A percentile compares a stretch with the other conserved stretches of the same genome.
phyloP scores from a whole-genome alignment of 2,113 vertebrate genomes.

The Tauraco erythrolophus region DNA sequence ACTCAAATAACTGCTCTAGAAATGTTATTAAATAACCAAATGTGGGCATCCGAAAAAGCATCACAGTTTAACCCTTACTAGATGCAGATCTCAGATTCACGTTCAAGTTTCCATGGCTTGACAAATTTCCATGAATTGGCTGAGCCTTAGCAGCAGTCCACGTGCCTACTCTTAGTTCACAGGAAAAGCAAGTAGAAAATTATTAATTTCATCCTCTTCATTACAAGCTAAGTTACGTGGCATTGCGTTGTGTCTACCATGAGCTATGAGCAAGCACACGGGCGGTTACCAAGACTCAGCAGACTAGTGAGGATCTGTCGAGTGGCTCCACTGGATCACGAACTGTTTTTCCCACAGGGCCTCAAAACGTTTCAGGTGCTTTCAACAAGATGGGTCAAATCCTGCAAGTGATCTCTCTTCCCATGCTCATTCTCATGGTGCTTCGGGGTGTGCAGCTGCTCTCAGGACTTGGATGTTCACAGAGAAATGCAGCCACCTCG shows the following conservation, averaged over 20 bases:
- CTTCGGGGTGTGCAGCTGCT: neutral
- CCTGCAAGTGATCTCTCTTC: neutral
- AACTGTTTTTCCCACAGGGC: neutral
- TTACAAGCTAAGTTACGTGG: neutral
- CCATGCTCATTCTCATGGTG: neutral
- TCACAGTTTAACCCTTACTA: neutral
- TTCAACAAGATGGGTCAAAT: neutral
- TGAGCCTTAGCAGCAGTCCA: neutral
- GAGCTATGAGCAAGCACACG: neutral
- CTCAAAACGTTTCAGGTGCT: neutral
- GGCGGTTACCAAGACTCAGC: neutral
- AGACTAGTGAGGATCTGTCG: neutral
- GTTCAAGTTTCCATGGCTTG: neutral
- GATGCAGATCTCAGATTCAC: neutral
- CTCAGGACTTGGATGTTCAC: neutral
- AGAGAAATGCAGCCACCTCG: constrained; percentile 64
- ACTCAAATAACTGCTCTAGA: neutral
- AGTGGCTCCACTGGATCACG: neutral
- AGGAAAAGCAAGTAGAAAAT: neutral
- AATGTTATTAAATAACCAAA: neutral
- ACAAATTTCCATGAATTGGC: neutral
- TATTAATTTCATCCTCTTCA: neutral
- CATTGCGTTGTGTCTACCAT: neutral
- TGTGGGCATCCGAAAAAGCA: neutral
- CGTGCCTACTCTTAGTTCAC: neutral